Percentiles rank a stretch among this genome's conserved stretches.
Conservation (phyloP, 2,888 invertebrate species). For the Drosophila nr. fundita region DNA sequence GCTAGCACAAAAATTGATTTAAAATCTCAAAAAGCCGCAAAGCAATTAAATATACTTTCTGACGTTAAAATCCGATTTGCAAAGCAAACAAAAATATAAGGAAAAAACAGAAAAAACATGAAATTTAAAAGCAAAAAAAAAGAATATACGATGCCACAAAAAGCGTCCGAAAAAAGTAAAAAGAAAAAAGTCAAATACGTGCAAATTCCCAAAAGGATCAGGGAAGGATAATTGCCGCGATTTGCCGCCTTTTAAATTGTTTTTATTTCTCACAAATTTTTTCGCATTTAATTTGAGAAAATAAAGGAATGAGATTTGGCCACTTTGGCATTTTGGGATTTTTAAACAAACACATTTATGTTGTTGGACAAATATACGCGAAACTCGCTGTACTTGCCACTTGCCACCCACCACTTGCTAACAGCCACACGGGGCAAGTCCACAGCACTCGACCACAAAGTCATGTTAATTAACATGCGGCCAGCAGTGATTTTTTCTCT, state of each 20-base stretch:
- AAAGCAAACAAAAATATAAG: constrained; percentile 1
- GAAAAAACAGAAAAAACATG: constrained; percentile 10
- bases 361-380: constrained; percentile 67
- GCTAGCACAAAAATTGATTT: constrained; percentile 47
- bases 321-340: constrained; percentile 49
- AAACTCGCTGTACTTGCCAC: constrained; percentile 17
- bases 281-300: constrained; percentile 9
- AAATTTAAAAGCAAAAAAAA: constrained; percentile 6
- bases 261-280: constrained; percentile 47
- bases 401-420: not conserved
- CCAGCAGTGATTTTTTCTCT: constrained; percentile 38
- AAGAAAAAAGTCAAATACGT: constrained; percentile 26
- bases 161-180: constrained; percentile 20
- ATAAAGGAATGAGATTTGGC: constrained; percentile 15
- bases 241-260: constrained; percentile 75
- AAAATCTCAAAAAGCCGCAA: constrained; percentile 51
- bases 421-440: constrained; percentile 14
- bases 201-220: constrained; percentile 54
- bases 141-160: constrained; percentile 4
- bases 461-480: constrained; percentile 81
- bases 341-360: constrained; percentile 74
- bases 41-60: constrained; percentile 50
- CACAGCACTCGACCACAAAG: constrained; percentile 73
- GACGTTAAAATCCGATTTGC: constrained; percentile 47
- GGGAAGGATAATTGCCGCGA: constrained; percentile 72